Conservation (phyloP, 2,888 invertebrate species). For the Oscheius onirici region DNA sequence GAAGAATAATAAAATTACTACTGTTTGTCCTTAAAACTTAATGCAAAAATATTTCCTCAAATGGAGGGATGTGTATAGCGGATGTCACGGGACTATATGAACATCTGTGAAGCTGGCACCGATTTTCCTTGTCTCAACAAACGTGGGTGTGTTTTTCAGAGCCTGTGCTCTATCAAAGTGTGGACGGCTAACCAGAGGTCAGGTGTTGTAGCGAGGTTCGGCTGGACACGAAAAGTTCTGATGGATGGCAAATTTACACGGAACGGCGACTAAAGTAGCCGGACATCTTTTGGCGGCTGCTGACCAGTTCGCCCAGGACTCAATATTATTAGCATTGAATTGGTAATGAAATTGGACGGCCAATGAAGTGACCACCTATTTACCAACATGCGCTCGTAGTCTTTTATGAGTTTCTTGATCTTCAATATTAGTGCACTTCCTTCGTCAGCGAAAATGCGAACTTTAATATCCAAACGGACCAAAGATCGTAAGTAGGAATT, state of each 20-base stretch:
- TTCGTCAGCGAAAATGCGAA: no score
- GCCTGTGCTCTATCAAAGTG: neutral
- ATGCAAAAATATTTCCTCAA: neutral
- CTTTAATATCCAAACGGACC: no score
- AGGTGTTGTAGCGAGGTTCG: constrained; percentile 11
- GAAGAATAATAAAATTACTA: no score
- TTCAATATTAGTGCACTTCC: neutral
- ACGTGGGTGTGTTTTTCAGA: neutral
- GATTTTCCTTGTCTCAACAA: neutral
- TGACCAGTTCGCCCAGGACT: constrained; percentile 17
- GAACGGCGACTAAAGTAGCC: neutral
- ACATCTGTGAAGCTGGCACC: neutral
- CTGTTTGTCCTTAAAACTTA: neutral
- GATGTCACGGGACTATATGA: neutral
- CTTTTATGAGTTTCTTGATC: neutral
- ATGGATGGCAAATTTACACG: constrained; percentile 18
- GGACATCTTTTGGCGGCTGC: neutral
- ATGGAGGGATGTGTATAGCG: neutral
- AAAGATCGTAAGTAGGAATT: no score
- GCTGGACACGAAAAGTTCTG: constrained; percentile 26
- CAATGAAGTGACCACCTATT: constrained; percentile 31
- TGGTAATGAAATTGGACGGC: constrained; percentile 29
- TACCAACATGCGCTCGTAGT: neutral
- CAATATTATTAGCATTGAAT: constrained; percentile 34
- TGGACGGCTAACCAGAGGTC: constrained; percentile 27